phyloP scores from a whole-genome alignment of 2,888 invertebrate species.

The Piscicola geometra region DNA sequence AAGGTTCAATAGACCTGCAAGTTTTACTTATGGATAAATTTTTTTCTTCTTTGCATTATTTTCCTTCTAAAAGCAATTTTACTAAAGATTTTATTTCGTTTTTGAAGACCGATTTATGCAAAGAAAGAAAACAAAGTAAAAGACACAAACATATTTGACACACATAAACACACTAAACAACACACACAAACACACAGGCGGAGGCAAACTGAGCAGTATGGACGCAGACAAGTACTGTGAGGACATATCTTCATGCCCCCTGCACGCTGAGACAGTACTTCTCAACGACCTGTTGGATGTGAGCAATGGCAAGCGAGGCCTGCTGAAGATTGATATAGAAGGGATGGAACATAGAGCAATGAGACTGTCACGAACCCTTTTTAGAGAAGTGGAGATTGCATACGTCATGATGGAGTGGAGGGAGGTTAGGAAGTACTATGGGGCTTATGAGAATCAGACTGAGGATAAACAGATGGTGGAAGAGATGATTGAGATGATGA shows the following conservation, averaged over 20 bases:
- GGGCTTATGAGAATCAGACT: conserved; percentile 32
- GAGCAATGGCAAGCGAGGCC: conserved; percentile 39
- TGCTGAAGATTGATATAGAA: conserved; percentile 45
- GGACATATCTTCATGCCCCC: conserved; percentile 24
- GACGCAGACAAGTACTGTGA: conserved; percentile 33
- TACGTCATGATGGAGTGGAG: conserved; percentile 45
- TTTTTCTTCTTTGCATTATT: too few relatives aligned
- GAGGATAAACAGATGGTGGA: conserved; percentile 40
- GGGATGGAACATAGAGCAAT: conserved; percentile 44
- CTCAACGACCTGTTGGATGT: conserved; percentile 42
- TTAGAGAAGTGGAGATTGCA: conserved; percentile 38
- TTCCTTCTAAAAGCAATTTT: too few relatives aligned
- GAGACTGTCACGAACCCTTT: conserved; percentile 31
- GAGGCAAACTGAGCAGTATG: conserved; percentile 30
- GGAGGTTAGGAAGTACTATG: conserved; percentile 39
- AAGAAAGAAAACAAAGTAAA: background rate
- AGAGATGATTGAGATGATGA: conserved; percentile 38
- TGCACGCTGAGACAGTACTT: conserved; percentile 30
- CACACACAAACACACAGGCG: conserved; percentile 35
- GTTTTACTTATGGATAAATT: too few relatives aligned
- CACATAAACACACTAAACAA: conserved; percentile 11
- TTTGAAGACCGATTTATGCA: too few relatives aligned
- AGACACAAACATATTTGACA: background rate
- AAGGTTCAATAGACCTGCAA: conserved; percentile 16
- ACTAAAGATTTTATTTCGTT: too few relatives aligned